Base-by-base conservation (phyloP, 2,888 invertebrate genomes). In the Oscheius myriophilus region DNA sequence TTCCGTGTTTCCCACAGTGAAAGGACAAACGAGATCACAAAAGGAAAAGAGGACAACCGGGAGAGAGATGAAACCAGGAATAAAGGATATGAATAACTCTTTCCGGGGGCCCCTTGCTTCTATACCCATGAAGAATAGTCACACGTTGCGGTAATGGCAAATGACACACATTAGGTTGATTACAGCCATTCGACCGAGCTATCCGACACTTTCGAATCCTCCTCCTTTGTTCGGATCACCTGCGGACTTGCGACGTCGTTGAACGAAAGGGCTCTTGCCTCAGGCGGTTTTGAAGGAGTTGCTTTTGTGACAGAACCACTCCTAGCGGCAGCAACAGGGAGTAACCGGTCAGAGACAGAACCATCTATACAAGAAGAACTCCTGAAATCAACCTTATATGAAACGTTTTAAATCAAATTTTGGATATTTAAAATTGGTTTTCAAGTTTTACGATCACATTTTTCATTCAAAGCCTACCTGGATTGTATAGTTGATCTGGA, bases 101-200 rank as follows among this genome's bases (percentile, higher is more conserved):
- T 33, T 9, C 33, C 33, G 33, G 33, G 33, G 33, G n/a, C n/a
- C 33, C 33, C 39, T 49, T 49, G 26, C 46, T 39, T 49, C 61
- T 49, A 61, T 49, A 61, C 61, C 61, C 61, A 61, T 61, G 46
- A 49, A 45, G 49, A 25, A 61, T 33, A 33, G 33, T 33, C 33
- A 33, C 33, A 33, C 33, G 33, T 33, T 33, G 33, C 61, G 49
- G 61, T 61, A 61, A 61, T 42, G 43, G 61, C 64, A 26, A 46
- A 61, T 61, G 61, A 61, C 61, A 61, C 33, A 33, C 33, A 46
- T n/a, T n/a, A 18, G 55, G 39, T 14, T 12, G 41, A 49, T 74
- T 67, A 79, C 62, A 79, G 46, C 79, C 79, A 79, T 58, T 79
- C 79, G 39, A 76, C 76, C 23, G 76, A 76, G 33, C 73, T 75